phyloP scores from a whole-genome alignment of 2,888 invertebrate species.

The Theretra japonica region DNA sequence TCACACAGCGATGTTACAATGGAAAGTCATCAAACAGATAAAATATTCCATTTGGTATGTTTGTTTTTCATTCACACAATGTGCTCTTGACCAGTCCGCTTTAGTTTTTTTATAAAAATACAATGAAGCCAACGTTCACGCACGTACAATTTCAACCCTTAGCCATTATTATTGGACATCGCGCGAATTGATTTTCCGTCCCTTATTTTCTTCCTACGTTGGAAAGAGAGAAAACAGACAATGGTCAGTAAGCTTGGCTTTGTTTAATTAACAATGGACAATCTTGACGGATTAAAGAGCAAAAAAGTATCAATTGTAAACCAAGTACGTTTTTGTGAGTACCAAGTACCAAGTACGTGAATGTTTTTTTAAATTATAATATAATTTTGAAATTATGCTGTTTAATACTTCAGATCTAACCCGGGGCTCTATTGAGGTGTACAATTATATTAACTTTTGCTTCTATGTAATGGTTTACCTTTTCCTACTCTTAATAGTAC shows the following conservation, averaged over 20 bases:
- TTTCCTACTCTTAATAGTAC: too few relatives aligned
- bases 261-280: not conserved
- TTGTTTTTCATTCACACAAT: not conserved
- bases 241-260: not conserved
- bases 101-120: not conserved
- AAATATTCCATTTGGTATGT: not conserved
- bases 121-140: constrained; percentile 1
- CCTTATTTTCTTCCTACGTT: not conserved
- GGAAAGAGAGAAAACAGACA: not conserved
- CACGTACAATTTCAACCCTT: constrained; percentile 16
- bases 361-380: too few relatives aligned
- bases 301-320: not conserved
- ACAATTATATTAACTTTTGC: too few relatives aligned
- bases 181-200: constrained; percentile 10
- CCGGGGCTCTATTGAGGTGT: too few relatives aligned
- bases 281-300: not conserved
- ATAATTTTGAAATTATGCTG: too few relatives aligned
- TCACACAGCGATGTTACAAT: not conserved
- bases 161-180: not conserved
- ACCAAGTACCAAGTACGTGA: too few relatives aligned
- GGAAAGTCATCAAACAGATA: not conserved
- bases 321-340: not conserved
- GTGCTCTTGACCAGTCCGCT: not conserved
- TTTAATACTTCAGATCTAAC: too few relatives aligned
- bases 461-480: too few relatives aligned